Conservation (phyloP, 1,140 invertebrate species). For the Harpegnathos saltator region DNA sequence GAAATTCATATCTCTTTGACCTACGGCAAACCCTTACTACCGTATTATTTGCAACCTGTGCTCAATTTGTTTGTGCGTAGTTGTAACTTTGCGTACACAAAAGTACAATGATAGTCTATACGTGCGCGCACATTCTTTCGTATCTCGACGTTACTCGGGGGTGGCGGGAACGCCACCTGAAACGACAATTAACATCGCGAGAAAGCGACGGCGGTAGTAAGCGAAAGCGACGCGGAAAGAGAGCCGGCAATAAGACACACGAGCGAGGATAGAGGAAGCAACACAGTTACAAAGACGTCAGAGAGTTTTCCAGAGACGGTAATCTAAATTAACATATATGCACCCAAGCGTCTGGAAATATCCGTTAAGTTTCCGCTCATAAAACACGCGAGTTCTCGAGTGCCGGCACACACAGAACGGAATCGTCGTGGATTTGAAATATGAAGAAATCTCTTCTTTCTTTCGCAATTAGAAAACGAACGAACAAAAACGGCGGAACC, state of each 20-base stretch:
- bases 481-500: background rate
- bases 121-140: no score
- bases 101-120: no score
- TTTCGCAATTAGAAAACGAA: background rate
- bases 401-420: background rate
- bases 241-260: constrained; percentile 57
- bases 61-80: no score
- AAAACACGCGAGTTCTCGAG: background rate
- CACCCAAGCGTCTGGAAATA: background rate
- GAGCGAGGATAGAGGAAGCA: constrained; percentile 43
- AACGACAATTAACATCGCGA: constrained; percentile 58
- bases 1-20: no score
- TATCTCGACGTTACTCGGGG: no score
- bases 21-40: no score
- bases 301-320: constrained; percentile 45
- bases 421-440: constrained; percentile 21
- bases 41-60: no score
- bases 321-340: constrained; percentile 69
- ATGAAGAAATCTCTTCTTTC: no score
- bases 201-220: constrained; percentile 62
- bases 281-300: no score
- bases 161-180: constrained; percentile 6
- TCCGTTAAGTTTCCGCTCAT: constrained; percentile 23
- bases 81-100: no score
- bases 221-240: constrained; percentile 54